Percentiles rank a stretch among this genome's conserved stretches.
phyloP scores from a whole-genome alignment of 2,113 vertebrate genomes.

The Callospermophilus lateralis region DNA sequence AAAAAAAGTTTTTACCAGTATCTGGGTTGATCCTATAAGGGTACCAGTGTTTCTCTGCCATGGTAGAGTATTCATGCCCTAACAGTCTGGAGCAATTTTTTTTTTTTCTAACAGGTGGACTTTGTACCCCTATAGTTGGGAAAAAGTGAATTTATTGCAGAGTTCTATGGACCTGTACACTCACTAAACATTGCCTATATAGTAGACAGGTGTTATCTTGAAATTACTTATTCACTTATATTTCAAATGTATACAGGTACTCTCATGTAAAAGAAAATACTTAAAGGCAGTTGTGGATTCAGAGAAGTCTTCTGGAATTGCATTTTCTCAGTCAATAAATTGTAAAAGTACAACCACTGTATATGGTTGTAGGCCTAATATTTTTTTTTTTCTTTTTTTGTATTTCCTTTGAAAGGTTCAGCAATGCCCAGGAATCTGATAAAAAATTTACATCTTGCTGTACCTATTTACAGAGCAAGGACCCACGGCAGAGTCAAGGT shows the following conservation, averaged over 20 bases:
- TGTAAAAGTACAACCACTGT: neutral
- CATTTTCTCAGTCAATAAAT: neutral
- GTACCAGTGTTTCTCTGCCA: neutral
- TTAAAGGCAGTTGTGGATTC: neutral
- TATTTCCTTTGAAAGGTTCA: neutral
- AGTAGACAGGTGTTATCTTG: neutral
- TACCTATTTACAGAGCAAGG: too few species aligned
- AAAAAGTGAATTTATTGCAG: constrained; percentile 19
- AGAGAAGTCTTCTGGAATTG: neutral
- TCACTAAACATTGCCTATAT: neutral
- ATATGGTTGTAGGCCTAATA: neutral
- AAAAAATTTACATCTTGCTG: neutral
- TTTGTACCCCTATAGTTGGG: neutral
- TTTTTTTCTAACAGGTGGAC: neutral
- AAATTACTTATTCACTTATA: neutral
- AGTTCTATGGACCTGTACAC: neutral
- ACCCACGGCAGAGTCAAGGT: too few species aligned
- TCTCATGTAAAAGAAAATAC: neutral
- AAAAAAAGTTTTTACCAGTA: neutral
- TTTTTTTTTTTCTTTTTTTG: neutral
- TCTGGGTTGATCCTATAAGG: neutral
- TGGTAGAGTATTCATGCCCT: neutral
- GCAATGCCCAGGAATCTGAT: neutral
- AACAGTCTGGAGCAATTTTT: neutral
- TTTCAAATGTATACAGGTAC: neutral